Evolutionary conservation across 2,888 invertebrate genomes (phyloP).

Genomic region (Plusia festucae): DNA sequence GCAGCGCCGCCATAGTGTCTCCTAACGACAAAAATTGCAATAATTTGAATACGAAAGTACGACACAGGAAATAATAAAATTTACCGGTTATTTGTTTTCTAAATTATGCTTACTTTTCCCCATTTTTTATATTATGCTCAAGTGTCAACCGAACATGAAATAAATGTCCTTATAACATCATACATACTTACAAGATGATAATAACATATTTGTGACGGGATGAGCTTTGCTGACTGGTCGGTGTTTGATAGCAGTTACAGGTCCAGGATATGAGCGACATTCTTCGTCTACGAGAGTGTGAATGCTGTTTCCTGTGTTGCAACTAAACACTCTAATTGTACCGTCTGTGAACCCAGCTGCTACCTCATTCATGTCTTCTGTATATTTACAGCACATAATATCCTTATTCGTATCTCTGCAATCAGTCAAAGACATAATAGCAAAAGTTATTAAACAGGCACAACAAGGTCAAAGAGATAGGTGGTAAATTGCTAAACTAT

Average conservation of each 20-base stretch:
- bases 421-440: slow-evolving; percentile 8
- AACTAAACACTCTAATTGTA: slow-evolving; percentile 87
- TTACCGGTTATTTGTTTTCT: no score
- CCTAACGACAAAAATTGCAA: no score
- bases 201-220: slow-evolving; percentile 89
- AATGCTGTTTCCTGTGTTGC: slow-evolving; percentile 81
- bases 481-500: no score
- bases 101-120: no score
- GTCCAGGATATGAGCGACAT: slow-evolving; percentile 86
- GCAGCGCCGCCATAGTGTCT: no score
- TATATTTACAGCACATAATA: slow-evolving; percentile 90
- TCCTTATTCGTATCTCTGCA: slow-evolving; percentile 87
- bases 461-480: no score
- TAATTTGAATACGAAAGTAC: no score
- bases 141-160: no score
- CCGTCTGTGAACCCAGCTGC: slow-evolving; percentile 91
- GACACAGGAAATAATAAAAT: no score
- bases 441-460: no score
- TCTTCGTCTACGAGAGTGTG: slow-evolving; percentile 88
- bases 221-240: slow-evolving; percentile 89
- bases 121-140: no score
- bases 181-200: slow-evolving; percentile 89
- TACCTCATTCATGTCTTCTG: slow-evolving; percentile 89
- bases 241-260: slow-evolving; percentile 90
- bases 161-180: no score